These are phyloP conservation scores for Octonoba sinensis DNA, from an alignment of 2,888 invertebrate genomes.

Conservation along the genomic window DNA sequence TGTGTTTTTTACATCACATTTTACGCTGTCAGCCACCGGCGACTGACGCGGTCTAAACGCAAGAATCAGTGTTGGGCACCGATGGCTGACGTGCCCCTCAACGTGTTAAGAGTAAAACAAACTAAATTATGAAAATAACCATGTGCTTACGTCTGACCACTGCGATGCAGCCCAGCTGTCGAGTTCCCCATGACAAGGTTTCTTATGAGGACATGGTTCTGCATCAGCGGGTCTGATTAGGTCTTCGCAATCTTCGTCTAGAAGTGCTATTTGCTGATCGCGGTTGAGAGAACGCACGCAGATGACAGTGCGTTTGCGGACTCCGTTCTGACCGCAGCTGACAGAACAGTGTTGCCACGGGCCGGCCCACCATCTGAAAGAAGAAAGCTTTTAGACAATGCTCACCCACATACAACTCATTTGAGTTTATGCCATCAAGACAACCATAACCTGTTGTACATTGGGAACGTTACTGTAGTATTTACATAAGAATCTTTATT, in stretches of 20 bases:
- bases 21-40: too few relatives aligned
- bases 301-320: slow-evolving; percentile 71
- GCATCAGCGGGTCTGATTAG: slow-evolving; percentile 78
- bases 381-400: not conserved
- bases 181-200: slow-evolving; percentile 71
- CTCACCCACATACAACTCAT: too few relatives aligned
- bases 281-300: slow-evolving; percentile 71
- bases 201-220: slow-evolving; percentile 77
- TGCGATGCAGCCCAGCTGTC: slow-evolving; percentile 65
- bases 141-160: slow-evolving; percentile 66
- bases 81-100: too few relatives aligned
- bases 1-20: too few relatives aligned
- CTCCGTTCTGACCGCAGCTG: slow-evolving; percentile 75
- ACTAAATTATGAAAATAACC: too few relatives aligned
- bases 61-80: too few relatives aligned
- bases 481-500: too few relatives aligned
- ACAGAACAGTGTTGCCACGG: slow-evolving; percentile 87
- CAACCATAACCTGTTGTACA: too few relatives aligned
- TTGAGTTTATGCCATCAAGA: too few relatives aligned
- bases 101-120: too few relatives aligned
- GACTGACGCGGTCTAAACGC: too few relatives aligned
- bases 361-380: slow-evolving; percentile 84
- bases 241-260: slow-evolving; percentile 80
- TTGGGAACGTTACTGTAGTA: too few relatives aligned
- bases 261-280: slow-evolving; percentile 81